phyloP scores from a whole-genome alignment of 1,140 invertebrate species.

The Lordiphosa mommai region DNA sequence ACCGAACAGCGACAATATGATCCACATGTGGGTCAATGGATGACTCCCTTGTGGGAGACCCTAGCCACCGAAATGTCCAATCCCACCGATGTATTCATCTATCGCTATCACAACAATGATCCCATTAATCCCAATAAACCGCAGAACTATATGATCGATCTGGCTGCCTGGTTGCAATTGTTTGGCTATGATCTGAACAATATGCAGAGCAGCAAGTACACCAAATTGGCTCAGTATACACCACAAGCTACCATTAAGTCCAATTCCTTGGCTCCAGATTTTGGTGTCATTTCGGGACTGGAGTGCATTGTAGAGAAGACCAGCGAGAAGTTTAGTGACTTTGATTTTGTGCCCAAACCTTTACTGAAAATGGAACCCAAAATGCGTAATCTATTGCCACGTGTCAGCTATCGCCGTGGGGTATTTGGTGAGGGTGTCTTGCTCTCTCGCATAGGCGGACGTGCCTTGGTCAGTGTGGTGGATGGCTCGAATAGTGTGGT shows the following conservation, averaged over 20 bases:
- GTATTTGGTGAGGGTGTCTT: constrained; percentile 95
- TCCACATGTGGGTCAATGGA: constrained; percentile 95
- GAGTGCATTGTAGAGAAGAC: constrained; percentile 92
- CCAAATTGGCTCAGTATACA: constrained; percentile 87
- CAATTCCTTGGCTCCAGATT: constrained; percentile 88
- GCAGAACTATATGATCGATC: constrained; percentile 90
- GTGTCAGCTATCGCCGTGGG: constrained; percentile 89
- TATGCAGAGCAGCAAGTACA: constrained; percentile 91
- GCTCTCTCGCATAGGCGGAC: constrained; percentile 89
- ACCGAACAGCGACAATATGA: constrained; percentile 90
- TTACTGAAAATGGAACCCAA: constrained; percentile 90
- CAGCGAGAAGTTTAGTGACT: constrained; percentile 89
- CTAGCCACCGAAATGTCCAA: constrained; percentile 89
- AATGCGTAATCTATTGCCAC: constrained; percentile 87
- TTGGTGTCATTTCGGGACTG: constrained; percentile 92
- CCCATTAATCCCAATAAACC: constrained; percentile 90
- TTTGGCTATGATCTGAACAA: constrained; percentile 93
- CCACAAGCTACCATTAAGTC: constrained; percentile 88
- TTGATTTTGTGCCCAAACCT: constrained; percentile 91
- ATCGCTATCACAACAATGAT: constrained; percentile 95
- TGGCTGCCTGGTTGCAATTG: constrained; percentile 91
- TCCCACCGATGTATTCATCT: constrained; percentile 94
- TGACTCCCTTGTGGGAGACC: constrained; percentile 94
- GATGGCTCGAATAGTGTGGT: constrained; percentile 93
- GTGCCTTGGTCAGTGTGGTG: constrained; percentile 90